These are phyloP conservation scores for Onychostoma macrolepis DNA, from an alignment of 2,113 vertebrate species.

Conservation along the genomic window DNA sequence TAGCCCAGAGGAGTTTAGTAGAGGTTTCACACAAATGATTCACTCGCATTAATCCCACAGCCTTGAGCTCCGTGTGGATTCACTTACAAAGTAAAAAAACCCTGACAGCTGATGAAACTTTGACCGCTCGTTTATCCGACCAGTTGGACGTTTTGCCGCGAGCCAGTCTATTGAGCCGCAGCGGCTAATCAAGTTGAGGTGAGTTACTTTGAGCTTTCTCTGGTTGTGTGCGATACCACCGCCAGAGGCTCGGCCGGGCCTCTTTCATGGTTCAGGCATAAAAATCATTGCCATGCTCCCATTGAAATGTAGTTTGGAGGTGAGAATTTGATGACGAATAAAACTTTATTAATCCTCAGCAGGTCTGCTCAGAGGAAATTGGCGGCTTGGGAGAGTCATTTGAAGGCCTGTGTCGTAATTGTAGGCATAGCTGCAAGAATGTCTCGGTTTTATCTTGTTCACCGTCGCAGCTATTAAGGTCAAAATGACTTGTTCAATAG, in stretches of 20 bases:
- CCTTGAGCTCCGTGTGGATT: constrained; percentile 19
- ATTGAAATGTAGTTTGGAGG: constrained; percentile 42
- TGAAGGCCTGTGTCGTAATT: constrained; percentile 55
- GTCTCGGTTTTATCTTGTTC: constrained; percentile 59
- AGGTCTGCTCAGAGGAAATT: constrained; percentile 27
- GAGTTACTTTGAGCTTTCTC: constrained; percentile 28
- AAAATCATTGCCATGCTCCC: constrained; percentile 40
- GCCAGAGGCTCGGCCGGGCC: not conserved
- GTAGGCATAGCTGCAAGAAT: constrained; percentile 53
- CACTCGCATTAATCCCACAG: constrained; percentile 43
- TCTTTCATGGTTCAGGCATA: constrained; percentile 36
- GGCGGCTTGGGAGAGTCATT: not conserved
- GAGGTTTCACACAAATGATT: constrained; percentile 40
- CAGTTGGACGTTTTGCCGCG: constrained; percentile 8
- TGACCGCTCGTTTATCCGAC: constrained; percentile 21
- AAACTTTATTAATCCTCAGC: constrained; percentile 52
- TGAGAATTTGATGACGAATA: constrained; percentile 46
- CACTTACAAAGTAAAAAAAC: not conserved
- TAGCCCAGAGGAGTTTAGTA: constrained; percentile 18
- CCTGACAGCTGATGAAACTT: constrained; percentile 25
- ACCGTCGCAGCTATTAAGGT: constrained; percentile 57
- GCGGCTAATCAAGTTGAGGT: constrained; percentile 25
- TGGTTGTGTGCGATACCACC: not conserved
- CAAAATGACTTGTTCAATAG: constrained; percentile 53
- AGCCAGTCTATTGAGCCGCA: constrained; percentile 4